Evolutionary conservation across 1,140 invertebrate species (phyloP).

Genomic region (Sinonovacula constricta): DNA sequence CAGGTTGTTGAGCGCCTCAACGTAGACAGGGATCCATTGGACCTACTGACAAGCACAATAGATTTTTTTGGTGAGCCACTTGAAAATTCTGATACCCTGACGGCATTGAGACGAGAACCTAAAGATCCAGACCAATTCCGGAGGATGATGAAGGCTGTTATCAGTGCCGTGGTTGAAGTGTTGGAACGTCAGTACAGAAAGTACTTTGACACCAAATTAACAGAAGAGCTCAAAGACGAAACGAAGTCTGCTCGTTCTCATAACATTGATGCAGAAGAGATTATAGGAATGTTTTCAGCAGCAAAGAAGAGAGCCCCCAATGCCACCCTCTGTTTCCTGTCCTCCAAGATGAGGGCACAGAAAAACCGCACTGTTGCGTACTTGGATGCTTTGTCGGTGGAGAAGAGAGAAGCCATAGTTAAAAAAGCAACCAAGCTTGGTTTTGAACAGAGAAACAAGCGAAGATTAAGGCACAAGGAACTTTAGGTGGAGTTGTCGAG

Average conservation of each 20-base stretch:
- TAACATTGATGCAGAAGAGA: too few species aligned
- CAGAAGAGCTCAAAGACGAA: conserved; percentile 7
- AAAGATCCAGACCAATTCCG: background rate
- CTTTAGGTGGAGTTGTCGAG: background rate
- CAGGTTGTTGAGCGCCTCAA: too few species aligned
- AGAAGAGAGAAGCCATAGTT: background rate
- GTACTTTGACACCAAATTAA: conserved; percentile 20
- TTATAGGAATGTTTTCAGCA: background rate
- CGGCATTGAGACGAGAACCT: background rate
- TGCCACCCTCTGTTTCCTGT: background rate
- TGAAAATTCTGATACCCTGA: background rate
- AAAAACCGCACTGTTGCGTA: conserved; percentile 5
- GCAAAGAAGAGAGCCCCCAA: background rate
- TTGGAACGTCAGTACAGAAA: conserved; percentile 23
- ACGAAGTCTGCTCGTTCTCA: background rate
- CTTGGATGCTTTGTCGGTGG: background rate
- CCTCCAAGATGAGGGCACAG: background rate
- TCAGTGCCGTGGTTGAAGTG: conserved; percentile 1
- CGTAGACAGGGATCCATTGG: too few species aligned
- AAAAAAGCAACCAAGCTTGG: too few species aligned
- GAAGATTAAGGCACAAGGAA: background rate
- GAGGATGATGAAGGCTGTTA: conserved; percentile 1
- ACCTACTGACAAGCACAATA: too few species aligned
- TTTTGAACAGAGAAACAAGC: background rate
- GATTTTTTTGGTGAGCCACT: background rate